Conservation (phyloP, 2,113 vertebrate species). For the Tragelaphus buxtoni region DNA sequence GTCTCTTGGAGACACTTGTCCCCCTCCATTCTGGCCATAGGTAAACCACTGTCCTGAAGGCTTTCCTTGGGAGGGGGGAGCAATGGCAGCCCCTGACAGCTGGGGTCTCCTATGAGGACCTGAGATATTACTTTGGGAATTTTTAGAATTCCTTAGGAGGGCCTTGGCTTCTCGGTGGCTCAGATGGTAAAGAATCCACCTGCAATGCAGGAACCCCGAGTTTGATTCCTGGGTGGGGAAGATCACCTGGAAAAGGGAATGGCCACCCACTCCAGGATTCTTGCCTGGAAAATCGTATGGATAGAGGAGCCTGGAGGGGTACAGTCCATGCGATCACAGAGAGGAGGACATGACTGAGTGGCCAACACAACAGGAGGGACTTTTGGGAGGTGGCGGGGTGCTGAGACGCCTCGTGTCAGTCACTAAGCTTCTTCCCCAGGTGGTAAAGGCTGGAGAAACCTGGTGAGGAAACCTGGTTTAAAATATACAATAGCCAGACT, state of each 20-base stretch:
- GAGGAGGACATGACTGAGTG: not conserved
- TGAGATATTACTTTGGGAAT: not conserved
- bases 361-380: not conserved
- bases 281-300: not conserved
- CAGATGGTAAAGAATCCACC: not conserved
- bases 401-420: too few relatives aligned
- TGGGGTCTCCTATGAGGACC: fast-evolving
- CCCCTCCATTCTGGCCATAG: fast-evolving
- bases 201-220: not conserved
- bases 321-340: not conserved
- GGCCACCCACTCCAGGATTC: not conserved
- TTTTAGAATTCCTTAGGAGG: not conserved
- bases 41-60: not conserved
- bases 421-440: not conserved
- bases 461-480: not conserved
- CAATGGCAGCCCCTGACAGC: not conserved
- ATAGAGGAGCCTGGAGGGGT: not conserved
- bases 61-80: not conserved
- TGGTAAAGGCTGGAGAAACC: not conserved
- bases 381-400: not conserved
- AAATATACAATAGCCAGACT: not conserved
- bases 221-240: not conserved
- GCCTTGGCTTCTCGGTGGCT: not conserved
- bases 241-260: not conserved
- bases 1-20: not conserved